Evolutionary conservation across 2,888 invertebrate genomes (phyloP).

Genomic region (Mythimna impura): DNA sequence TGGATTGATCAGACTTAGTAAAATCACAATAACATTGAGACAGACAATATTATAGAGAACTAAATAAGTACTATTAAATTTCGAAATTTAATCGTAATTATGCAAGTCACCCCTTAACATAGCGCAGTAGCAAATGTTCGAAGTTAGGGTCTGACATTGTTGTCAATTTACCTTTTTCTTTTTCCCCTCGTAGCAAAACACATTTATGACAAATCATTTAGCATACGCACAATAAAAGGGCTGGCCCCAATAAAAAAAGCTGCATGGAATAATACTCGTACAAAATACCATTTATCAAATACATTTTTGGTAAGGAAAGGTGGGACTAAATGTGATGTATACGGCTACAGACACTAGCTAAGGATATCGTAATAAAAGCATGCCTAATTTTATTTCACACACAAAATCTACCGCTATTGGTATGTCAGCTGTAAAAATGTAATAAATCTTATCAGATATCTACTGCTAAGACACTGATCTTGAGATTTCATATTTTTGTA

Average conservation of each 20-base stretch:
- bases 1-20: constrained; percentile 81
- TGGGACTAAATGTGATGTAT: constrained; percentile 45
- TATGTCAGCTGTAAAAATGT: constrained; percentile 44
- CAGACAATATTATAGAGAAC: constrained; percentile 47
- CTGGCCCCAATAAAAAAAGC: constrained; percentile 25
- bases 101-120: constrained; percentile 8
- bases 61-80: constrained; percentile 57
- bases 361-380: constrained; percentile 31
- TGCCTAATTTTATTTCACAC: constrained; percentile 40
- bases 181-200: constrained; percentile 17
- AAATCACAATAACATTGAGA: constrained; percentile 68
- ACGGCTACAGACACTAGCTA: constrained; percentile 40
- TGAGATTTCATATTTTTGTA: constrained; percentile 39
- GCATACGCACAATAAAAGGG: constrained; percentile 17
- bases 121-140: constrained; percentile 3
- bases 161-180: constrained; percentile 15
- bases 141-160: constrained; percentile 17
- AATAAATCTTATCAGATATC: constrained; percentile 39
- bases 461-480: constrained; percentile 49
- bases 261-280: constrained; percentile 36
- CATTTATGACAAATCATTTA: neutral
- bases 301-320: constrained; percentile 48
- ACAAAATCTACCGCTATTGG: constrained; percentile 56
- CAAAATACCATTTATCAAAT: constrained; percentile 44
- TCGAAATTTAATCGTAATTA: constrained; percentile 22